These are phyloP conservation scores for Asobara japonica DNA, from an alignment of 1,140 invertebrate genomes.

Conservation along the genomic window DNA sequence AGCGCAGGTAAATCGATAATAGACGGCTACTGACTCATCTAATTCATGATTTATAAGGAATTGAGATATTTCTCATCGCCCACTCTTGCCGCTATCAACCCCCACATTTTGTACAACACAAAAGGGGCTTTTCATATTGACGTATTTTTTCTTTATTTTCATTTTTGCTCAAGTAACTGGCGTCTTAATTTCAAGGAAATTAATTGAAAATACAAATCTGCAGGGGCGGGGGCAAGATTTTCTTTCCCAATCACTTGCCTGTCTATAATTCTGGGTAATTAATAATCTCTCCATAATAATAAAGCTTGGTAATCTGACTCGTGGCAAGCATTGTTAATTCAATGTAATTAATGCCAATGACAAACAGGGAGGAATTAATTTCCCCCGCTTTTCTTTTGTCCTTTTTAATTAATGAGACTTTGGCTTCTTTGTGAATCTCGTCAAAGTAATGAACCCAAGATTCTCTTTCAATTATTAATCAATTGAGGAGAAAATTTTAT, in stretches of 20 bases:
- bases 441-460: not conserved
- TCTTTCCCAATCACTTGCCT: conserved; percentile 38
- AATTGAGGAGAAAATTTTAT: too few species aligned
- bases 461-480: not conserved
- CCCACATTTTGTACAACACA: not conserved
- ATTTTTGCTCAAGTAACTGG: conserved; percentile 42
- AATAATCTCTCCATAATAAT: conserved; percentile 68
- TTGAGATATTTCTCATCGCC: conserved; percentile 9
- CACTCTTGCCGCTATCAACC: conserved; percentile 7
- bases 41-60: conserved; percentile 24
- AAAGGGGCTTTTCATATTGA: not conserved
- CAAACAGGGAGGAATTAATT: conserved; percentile 63
- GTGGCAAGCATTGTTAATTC: conserved; percentile 64
- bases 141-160: not conserved
- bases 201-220: conserved; percentile 64
- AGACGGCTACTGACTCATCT: conserved; percentile 27
- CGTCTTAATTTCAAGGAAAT: conserved; percentile 59
- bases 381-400: conserved; percentile 40
- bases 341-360: conserved; percentile 67
- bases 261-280: conserved; percentile 63
- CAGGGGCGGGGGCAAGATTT: conserved; percentile 43
- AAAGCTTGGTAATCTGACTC: conserved; percentile 63
- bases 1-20: conserved; percentile 13
- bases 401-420: conserved; percentile 24
- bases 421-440: not conserved